Percentiles rank a stretch among this genome's conserved stretches.
Evolutionary conservation across 53 echinoderm and acorn worm genomes (phyloP).

Genomic region (Actinopyga echinites): DNA sequence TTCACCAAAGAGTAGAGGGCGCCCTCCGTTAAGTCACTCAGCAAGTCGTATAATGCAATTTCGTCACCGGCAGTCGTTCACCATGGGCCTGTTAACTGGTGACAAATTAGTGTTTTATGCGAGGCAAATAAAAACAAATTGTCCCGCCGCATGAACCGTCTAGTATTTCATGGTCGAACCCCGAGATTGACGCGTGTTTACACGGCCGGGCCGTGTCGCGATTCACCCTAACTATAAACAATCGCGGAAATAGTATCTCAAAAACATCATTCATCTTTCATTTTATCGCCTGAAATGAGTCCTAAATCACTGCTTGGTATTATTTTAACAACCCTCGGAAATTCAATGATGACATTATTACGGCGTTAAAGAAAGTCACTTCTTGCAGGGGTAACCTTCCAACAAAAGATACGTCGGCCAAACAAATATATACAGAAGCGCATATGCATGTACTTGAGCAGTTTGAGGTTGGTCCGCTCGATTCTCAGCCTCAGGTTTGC

Average conservation of each 20-base stretch:
- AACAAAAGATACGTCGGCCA: neutral
- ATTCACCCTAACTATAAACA: constrained; percentile 40
- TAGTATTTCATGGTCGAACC: neutral
- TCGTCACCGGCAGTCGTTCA: constrained; percentile 17
- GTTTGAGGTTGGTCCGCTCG: too few relatives aligned
- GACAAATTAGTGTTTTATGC: constrained; percentile 42
- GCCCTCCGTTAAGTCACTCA: neutral
- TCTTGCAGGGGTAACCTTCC: neutral
- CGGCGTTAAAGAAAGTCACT: neutral
- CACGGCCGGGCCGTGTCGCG: constrained; percentile 37
- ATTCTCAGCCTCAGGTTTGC: too few relatives aligned
- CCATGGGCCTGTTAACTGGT: constrained; percentile 33
- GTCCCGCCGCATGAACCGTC: constrained; percentile 5
- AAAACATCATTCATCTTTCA: constrained; percentile 43
- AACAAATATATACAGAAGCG: neutral
- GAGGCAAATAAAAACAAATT: constrained; percentile 43
- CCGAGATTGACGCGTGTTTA: constrained; percentile 45
- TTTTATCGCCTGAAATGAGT: constrained; percentile 38
- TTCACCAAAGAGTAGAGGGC: neutral
- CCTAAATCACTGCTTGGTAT: constrained; percentile 36
- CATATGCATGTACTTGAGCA: neutral
- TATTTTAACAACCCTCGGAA: constrained; percentile 44
- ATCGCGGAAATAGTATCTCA: constrained; percentile 28
- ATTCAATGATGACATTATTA: constrained; percentile 39
- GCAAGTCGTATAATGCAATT: neutral